Base-by-base conservation (phyloP, 2,113 vertebrate species). In the Myotis brandtii region DNA sequence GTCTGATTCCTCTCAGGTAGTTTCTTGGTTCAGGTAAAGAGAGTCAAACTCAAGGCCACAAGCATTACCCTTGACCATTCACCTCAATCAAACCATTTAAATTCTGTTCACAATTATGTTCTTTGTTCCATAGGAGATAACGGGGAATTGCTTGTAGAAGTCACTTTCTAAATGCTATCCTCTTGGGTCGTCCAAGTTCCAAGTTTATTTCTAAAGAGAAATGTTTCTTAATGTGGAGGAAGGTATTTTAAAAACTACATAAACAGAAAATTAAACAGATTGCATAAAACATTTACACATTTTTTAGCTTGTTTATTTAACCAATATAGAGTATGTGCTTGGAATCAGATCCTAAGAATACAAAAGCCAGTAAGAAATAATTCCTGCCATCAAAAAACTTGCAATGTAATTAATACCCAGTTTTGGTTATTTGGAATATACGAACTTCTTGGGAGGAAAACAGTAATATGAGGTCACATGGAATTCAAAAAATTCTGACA, bases 271-370 rank as follows among this genome's bases (percentile, higher is more conserved):
- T 88, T 73, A 70, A 43, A 56, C 1, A 79, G 9, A 43, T 93
- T 84, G 9, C 79, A 20, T 66, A 56, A 88, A 83, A 76, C 27
- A 43, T 66, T 56, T 79, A 80, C 50, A 40, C 21, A 56, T 84
- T 76, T 76, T 43, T 76, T 66, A 93, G n/a, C 34, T 7, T 80
- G 37, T 88, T 95, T 18, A 59, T 93, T 93, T 89, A 89, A 86
- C 14, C 30, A 54, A 23, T 48, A 77, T 12, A 69, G 66, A 86
- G 1, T 76, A 54, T 85, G 37, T 73, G 64, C 89, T 89, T 89
- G 32, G 50, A 34, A 59, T 20, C 25, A 86, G 5, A 46, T 69
- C 86, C 59, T 82, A 66, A 93, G 59, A 89, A 64, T 76, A 64
- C 43, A 76, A 94, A 79, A 27, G 11, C 16, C 43, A 56, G 23